Base-by-base conservation (phyloP, 2,113 vertebrate species). In the Abramis brama region DNA sequence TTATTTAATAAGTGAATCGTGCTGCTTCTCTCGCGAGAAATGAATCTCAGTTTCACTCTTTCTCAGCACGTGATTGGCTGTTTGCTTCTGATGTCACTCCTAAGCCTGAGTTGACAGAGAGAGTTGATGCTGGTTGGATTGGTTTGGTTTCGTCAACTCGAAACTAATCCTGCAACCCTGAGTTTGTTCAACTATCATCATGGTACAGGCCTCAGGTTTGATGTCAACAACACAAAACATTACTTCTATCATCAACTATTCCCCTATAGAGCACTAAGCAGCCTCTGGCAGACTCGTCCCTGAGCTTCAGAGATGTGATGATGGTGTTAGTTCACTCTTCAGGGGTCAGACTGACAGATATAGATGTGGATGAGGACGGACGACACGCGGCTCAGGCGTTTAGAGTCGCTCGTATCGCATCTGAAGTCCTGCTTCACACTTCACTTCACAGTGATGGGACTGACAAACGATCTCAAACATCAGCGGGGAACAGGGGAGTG, bases 401-500 rank as follows among this genome's bases (percentile, higher is more conserved):
- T 43, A 43, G 68, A 5, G 36, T 12, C 9, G 36, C 6, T 71
- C 68, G 2, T 6, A 6, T 71, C 43, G 25, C 4, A 52, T 84
- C 76, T 80, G 68, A 19, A 70, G 87, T 82, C 79, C 85, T 64
- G 83, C 83, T 87, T 87, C 86, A 79, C 55, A 25, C 80, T 74
- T 43, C 12, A 36, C 59, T 62, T 75, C 81, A 62, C 79, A 30
- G 87, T 80, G 75, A 84, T 82, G 55, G 81, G 33, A 73, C 15
- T 76, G 80, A 60, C 77, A 85, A 50, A 57, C 39, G 36, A 71
- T 78, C 60, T 25, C 55, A 25, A 62, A 39, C 57, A 36, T 21
- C 19, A 83, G 30, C 30, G 4, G 64, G 52, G 33, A 82, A 73
- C 71, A 64, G 62, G 52, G 33, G 25, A 85, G 19, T 33, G 52